Evolutionary conservation across 1,140 invertebrate species (phyloP), one percentile per base, ranked within the genome.

Genomic region (Aporrectodea caliginosa): DNA sequence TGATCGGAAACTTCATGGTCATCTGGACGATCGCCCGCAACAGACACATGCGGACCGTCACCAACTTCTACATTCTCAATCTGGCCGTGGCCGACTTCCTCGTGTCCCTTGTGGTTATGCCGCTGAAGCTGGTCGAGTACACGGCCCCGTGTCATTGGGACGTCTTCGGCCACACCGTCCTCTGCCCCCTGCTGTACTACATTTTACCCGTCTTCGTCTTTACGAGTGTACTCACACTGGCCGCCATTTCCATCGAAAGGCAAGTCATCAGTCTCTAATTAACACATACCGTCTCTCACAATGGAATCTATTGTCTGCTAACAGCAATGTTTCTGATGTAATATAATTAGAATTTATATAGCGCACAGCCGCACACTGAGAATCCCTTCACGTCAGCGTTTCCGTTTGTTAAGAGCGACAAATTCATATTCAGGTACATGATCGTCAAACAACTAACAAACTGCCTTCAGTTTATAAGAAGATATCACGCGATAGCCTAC

Each of bases 61-160:
- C 90, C 72, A 90, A 90, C 83, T 90, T 89, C 81, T 90, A 90
- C 83, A 90, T 90, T 69, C 89, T 90, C 43, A 90, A 90, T 82
- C 81, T 90, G 68, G 89, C 89, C 0, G 81, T 87, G 12, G 84
- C 84, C 73, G 90, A 90, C 80, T 86, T 90, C 35, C 79, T 90
- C n/a, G 88, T 90, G 16, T 88, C 89, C 34, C 82, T 83, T 2
- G 87, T 90, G 73, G 90, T 90, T 1, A 85, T 89, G 77, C 90
- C 90, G 0, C 82, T 89, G 0, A 90, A 90, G 83, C 82, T 90
- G n/a, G 80, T 90, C 79, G 89, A 90, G 82, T 86, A 90, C 73
- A 87, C 85, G 0, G 86, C 87, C 0, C 88, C 88, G 1, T 86
- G 88, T 30, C 68, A 84, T 2, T 87, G 86, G 86, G 84, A 85